Conservation (phyloP, 1,140 invertebrate species). For the Rhynchophorus ferrugineus region DNA sequence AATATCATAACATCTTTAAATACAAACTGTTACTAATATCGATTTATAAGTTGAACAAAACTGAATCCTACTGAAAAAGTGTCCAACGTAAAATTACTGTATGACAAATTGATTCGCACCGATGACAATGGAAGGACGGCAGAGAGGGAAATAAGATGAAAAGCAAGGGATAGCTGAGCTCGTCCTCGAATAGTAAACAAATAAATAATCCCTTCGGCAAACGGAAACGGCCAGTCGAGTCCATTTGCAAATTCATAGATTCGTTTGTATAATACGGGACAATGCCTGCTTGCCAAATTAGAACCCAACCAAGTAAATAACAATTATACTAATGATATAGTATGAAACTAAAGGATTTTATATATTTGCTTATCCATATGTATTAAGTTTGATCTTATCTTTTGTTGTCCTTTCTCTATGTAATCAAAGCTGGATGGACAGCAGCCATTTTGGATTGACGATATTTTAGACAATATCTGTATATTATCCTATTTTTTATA, state of each 20-base stretch:
- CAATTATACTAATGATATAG: constrained; percentile 19
- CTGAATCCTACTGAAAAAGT: no score
- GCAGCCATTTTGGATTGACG: no score
- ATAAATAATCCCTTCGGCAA: constrained; percentile 25
- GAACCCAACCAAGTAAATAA: constrained; percentile 15
- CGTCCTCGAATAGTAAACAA: constrained; percentile 19
- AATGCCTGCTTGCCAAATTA: constrained; percentile 16
- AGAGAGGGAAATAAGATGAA: constrained; percentile 20
- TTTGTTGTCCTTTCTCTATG: background rate
- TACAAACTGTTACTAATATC: no score
- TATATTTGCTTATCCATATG: background rate
- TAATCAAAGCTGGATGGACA: no score
- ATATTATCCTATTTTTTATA: no score
- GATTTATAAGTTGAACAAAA: no score
- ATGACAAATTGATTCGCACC: background rate
- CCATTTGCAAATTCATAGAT: constrained; percentile 26
- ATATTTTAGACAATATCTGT: no score
- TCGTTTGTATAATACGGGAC: constrained; percentile 23
- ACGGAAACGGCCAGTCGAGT: constrained; percentile 20
- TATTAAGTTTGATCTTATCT: background rate
- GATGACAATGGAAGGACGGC: constrained; percentile 2
- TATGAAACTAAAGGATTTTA: background rate
- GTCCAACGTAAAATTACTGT: no score
- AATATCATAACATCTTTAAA: no score
- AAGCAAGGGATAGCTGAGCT: constrained; percentile 5